A percentile compares a stretch with the other conserved stretches of the same genome.
Conservation (phyloP, 2,888 invertebrate genomes). For the Polymixis flavicincta region DNA sequence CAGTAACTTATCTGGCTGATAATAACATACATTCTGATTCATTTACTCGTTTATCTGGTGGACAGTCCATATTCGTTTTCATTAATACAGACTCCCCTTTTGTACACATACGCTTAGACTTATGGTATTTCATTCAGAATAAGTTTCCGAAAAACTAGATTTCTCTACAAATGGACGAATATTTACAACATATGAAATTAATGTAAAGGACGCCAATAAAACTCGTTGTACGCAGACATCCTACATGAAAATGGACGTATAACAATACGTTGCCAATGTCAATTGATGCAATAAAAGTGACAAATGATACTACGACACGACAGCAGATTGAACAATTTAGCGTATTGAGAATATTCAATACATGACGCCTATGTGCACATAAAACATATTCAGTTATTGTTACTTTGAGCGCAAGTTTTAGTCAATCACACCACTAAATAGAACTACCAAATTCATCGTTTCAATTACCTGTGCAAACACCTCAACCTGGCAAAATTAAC, state of each 20-base stretch:
- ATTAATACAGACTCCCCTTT: background rate
- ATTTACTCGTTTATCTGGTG: background rate
- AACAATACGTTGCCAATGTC: slow-evolving; percentile 50
- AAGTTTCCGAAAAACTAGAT: background rate
- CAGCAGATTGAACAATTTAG: slow-evolving; percentile 42
- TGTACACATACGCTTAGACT: background rate
- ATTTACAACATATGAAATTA: background rate
- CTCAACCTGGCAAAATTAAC: slow-evolving; percentile 1
- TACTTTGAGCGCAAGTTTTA: no score
- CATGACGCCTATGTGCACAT: background rate
- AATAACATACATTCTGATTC: background rate
- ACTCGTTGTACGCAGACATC: slow-evolving; percentile 6
- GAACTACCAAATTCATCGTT: background rate
- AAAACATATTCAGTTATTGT: background rate
- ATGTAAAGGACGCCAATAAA: background rate
- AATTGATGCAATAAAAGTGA: slow-evolving; percentile 52
- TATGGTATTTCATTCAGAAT: background rate
- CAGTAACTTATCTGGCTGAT: background rate
- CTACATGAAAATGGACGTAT: background rate
- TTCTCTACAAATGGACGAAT: background rate
- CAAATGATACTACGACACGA: slow-evolving; percentile 29
- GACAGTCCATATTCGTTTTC: background rate
- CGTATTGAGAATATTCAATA: slow-evolving; percentile 28
- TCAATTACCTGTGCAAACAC: background rate
- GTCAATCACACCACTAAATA: no score